Evolutionary conservation across 2,888 invertebrate genomes (phyloP).

Genomic region (Phragmatobia fuliginosa): DNA sequence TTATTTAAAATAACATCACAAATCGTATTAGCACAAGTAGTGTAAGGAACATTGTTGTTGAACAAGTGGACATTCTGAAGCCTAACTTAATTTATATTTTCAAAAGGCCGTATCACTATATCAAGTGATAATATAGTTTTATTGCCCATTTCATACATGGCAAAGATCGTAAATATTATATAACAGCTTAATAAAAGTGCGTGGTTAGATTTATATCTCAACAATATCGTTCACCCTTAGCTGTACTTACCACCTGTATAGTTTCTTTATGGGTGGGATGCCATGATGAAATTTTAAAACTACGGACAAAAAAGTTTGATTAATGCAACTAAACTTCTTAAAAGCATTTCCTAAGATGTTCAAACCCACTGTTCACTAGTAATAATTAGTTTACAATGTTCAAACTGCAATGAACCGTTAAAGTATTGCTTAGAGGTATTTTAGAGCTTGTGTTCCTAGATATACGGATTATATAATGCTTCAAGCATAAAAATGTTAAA

Average conservation of each 20-base stretch:
- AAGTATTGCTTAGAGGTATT: not conserved
- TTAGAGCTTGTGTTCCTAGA: not conserved
- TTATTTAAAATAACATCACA: too few relatives aligned
- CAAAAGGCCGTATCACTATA: conserved; percentile 7
- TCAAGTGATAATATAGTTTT: conserved; percentile 20
- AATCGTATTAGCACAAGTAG: too few relatives aligned
- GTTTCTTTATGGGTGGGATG: conserved; percentile 33
- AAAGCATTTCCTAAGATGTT: not conserved
- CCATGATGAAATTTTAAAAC: conserved; percentile 9
- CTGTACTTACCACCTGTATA: conserved; percentile 59
- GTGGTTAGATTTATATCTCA: conserved; percentile 76
- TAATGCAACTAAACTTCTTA: not conserved
- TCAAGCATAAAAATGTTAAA: not conserved
- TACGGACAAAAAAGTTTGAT: not conserved
- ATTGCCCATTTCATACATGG: conserved; percentile 36
- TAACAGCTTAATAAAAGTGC: conserved; percentile 67
- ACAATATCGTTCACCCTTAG: conserved; percentile 73
- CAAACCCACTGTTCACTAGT: not conserved
- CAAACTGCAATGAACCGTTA: too few relatives aligned
- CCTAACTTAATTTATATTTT: conserved; percentile 17
- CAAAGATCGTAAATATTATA: conserved; percentile 70
- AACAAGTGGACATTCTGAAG: not conserved
- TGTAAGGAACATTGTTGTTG: too few relatives aligned
- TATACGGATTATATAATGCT: not conserved
- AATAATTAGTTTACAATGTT: too few relatives aligned